Base-by-base conservation (phyloP, 2,888 invertebrate genomes). In the Thereva nobilitata region DNA sequence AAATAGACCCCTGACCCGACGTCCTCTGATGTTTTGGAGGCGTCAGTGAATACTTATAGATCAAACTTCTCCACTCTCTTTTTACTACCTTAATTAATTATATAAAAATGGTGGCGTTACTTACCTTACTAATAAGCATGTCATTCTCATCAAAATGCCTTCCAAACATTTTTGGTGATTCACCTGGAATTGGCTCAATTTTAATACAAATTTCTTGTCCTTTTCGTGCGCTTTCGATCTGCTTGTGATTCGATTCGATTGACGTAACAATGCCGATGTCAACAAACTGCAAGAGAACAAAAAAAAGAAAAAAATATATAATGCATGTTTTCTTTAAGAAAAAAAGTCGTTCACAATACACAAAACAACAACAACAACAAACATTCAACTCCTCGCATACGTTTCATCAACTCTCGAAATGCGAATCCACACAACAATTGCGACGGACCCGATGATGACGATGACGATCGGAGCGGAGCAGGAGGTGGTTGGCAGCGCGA, bases 111-210 rank as follows among this genome's bases (percentile, higher is more conserved):
- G 3, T 1, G 41, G 40, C 23, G 23, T 23, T 40, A 77, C 86
- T 83, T 79, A 93, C 93, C 90, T 93, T 97, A 85, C 97, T 97
- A 77, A 97, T 88, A 72, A 99, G 86, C 79, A 94, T 85, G 82
- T 99, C 99, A 47, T 91, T 95, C 76, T 95, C 92, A 77, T 97
- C 97, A 83, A 99, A 99, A 83, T 99, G 99, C 67, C 99, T 86
- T 8, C 99, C 99, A 81, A 90, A 96, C 91, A 99, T 92, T 84
- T 98, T 98, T 54, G 99, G 99, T 55, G 98, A 90, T 81, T 99
- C 97, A n/a, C 98, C 98, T 10, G 96, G 93, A 56, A 94, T 89
- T 38, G 96, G 92, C 75, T 98, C 97, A 73, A 99, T 98, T 85
- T 97, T 98, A 76, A 97, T 88, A 83, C 96, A 96, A 45, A 97